Base-by-base conservation (phyloP, 1,140 invertebrate species). In the Battus philenor region DNA sequence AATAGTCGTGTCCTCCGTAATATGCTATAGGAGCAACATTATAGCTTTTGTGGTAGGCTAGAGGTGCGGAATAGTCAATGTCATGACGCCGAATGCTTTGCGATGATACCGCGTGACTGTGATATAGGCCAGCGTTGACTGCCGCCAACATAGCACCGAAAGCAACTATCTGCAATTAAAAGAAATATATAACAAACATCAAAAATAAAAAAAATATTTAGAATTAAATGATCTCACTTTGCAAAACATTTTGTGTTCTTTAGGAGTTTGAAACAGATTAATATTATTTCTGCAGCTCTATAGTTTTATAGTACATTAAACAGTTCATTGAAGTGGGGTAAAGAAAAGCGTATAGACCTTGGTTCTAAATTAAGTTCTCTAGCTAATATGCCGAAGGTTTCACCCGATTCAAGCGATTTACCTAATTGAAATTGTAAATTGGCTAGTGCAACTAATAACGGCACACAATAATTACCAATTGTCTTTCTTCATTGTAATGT, bases 301-400 rank as follows among this genome's bases (percentile, higher is more conserved):
- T 75, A 71, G 71, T 79, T 81, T 72, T 81, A 81, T 82, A 82
- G 60, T 12, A 24, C 20, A n/a, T 5, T 27, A 5, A 69, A 59
- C 60, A n/a, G 33, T 33, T 27, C 8, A 1, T 31, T 24, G 56
- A 32, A 55, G 64, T 63, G 68, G 67, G 64, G 69, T 54, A 50
- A 59, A 72, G 78, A 78, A 72, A 76, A 78, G 75, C 44, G 54
- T n/a, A n/a, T n/a, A n/a, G n/a, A n/a, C n/a, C n/a, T n/a, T n/a
- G n/a, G n/a, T n/a, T n/a, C n/a, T n/a, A n/a, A n/a, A n/a, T n/a
- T n/a, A n/a, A n/a, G n/a, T n/a, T n/a, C n/a, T n/a, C n/a, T n/a
- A n/a, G n/a, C n/a, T n/a, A n/a, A n/a, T n/a, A n/a, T n/a, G n/a
- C n/a, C n/a, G n/a, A n/a, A n/a, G n/a, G n/a, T n/a, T n/a, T n/a